Conservation (phyloP, 2,888 invertebrate species). For the Euspilapteryx auroguttella region DNA sequence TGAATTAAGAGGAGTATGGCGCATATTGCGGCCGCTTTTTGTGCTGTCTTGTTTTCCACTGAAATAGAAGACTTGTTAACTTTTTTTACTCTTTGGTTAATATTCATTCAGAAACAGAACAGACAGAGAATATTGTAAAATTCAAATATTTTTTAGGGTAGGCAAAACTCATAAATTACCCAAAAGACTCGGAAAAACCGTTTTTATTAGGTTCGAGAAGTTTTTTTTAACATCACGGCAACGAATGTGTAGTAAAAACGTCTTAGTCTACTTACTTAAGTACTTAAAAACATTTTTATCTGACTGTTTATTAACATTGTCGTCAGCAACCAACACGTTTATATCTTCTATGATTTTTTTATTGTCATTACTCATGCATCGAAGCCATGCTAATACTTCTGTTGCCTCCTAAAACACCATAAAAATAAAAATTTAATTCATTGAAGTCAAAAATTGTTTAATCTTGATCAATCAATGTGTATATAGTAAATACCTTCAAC, state of each 20-base stretch:
- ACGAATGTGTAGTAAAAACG: too few relatives aligned
- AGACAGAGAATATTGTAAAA: too few relatives aligned
- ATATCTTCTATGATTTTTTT: slow-evolving; percentile 5
- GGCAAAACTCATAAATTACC: too few relatives aligned
- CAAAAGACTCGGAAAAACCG: too few relatives aligned
- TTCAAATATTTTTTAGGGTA: too few relatives aligned
- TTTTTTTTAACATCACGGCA: too few relatives aligned
- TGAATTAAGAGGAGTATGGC: slow-evolving; percentile 3
- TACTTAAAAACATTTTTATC: too few relatives aligned
- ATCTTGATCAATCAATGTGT: background rate
- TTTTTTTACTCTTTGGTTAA: too few relatives aligned
- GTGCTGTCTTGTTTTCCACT: slow-evolving; percentile 3
- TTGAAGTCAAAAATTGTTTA: background rate
- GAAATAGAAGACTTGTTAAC: background rate
- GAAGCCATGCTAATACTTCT: slow-evolving; percentile 8
- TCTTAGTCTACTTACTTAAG: too few relatives aligned
- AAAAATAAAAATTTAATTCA: too few relatives aligned
- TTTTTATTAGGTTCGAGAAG: too few relatives aligned
- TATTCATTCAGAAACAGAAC: background rate
- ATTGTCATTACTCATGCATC: slow-evolving; percentile 3
- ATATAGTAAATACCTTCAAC: slow-evolving; percentile 7
- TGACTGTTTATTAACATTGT: slow-evolving; percentile 2
- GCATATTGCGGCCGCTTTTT: slow-evolving; percentile 4
- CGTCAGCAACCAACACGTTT: slow-evolving; percentile 5
- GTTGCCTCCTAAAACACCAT: slow-evolving; percentile 9